Base-by-base conservation (phyloP, 2,888 invertebrate species). In the Dryadula phaetusa region DNA sequence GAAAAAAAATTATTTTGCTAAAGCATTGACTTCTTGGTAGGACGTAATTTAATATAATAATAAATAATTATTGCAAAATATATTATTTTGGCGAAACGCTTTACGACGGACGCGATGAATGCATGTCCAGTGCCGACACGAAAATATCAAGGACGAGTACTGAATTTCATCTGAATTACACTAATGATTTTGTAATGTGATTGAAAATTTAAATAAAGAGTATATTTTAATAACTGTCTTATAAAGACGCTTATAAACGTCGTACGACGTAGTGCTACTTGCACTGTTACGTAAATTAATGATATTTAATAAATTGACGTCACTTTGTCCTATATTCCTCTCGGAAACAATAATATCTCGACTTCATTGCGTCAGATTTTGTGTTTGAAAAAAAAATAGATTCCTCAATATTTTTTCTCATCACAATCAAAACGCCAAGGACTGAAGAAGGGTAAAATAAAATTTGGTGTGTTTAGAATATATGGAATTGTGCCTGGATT, bases 1-100 rank as follows among this genome's bases (percentile, higher is more conserved):
- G 83, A 75, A 82, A 79, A 78, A 75, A 82, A 80, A 79, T 90
- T 90, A 90, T 91, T 92, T 92, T 92, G 91, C 91, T 89, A 91
- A 81, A 79, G 83, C 85, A 83, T 83, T 87, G 81, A 83, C 81
- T 80, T 85, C 83, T 85, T 80, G 73, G 80, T 82, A 85, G 79
- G 64, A n/a, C 62, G 66, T 69, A 74, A 77, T 79, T 85, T 78
- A 85, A 85, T 77, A 84, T 81, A 80, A 56, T 76, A 37, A 60
- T 60, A 60, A 44, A 77, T 83, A 84, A 49, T 62, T 64, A 58
- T 58, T 58, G 79, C 79, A 74, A 78, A n/a, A n/a, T n/a, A 78
- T 81, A 83, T 81, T 83, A 82, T 81, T 83, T 84, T 81, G 84
- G 84, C 81, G 76, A 80, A 79, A 79, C 77, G 82, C 84, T 84